phyloP scores from a whole-genome alignment of 1,140 invertebrate species.

The Tetramorium parvispinum region DNA sequence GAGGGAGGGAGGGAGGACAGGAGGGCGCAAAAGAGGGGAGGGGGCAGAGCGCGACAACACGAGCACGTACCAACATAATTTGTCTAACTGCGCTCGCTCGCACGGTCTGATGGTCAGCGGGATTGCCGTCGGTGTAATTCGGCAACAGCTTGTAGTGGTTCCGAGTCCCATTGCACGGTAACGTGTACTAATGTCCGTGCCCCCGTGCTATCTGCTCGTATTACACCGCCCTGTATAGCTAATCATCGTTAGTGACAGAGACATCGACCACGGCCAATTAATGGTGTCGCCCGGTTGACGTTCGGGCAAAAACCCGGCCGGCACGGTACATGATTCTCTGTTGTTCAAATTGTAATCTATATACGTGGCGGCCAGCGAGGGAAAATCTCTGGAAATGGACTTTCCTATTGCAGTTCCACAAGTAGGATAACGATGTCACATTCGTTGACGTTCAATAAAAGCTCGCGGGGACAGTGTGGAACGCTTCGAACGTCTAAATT shows the following conservation, averaged over 20 bases:
- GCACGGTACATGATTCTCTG: neutral
- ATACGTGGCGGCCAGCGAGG: neutral
- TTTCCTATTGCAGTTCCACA: neutral
- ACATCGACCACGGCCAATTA: slow-evolving; percentile 68
- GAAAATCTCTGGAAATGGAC: neutral
- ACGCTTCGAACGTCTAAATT: neutral
- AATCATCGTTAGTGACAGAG: slow-evolving; percentile 76
- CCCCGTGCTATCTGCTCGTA: slow-evolving; percentile 59
- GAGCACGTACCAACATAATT: slow-evolving; percentile 76
- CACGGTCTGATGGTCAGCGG: slow-evolving; percentile 71
- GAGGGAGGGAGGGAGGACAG: neutral
- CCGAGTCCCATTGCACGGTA: slow-evolving; percentile 72
- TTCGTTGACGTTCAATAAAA: slow-evolving; percentile 14
- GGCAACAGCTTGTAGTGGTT: slow-evolving; percentile 78
- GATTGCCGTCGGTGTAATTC: slow-evolving; percentile 76
- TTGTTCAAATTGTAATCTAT: slow-evolving; percentile 42
- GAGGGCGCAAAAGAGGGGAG: neutral
- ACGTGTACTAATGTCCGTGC: slow-evolving; percentile 66
- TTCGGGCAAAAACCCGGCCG: slow-evolving; percentile 31
- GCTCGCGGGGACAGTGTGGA: neutral
- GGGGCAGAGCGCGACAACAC: slow-evolving; percentile 58
- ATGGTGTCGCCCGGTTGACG: slow-evolving; percentile 43
- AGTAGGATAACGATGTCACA: neutral
- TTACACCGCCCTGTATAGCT: slow-evolving; percentile 72
- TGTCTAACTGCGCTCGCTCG: slow-evolving; percentile 73